These are phyloP conservation scores for Hyperoplus immaculatus DNA, from an alignment of 2,797 vertebrate species.

Conservation along the genomic window DNA sequence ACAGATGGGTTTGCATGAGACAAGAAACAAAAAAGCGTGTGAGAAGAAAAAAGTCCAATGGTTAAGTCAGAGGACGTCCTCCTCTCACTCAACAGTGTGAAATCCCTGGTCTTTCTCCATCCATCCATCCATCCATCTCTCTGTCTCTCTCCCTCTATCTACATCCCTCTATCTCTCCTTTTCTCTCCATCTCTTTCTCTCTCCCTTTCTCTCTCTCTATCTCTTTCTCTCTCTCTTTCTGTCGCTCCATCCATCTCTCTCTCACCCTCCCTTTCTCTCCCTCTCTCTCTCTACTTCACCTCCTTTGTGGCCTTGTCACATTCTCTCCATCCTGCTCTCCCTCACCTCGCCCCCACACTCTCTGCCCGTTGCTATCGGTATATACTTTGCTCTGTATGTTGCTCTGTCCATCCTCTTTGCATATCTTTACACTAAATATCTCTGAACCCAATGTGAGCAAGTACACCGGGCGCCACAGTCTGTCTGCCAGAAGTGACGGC, in stretches of 20 bases:
- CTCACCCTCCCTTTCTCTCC: conserved; percentile 17
- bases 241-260: conserved; percentile 41
- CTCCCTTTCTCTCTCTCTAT: conserved; percentile 15
- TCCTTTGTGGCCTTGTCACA: conserved; percentile 71
- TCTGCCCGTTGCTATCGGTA: conserved; percentile 16
- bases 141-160: background rate
- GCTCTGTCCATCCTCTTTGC: conserved; percentile 47
- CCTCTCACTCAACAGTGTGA: conserved; percentile 38
- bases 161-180: background rate
- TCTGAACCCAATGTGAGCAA: conserved; percentile 43
- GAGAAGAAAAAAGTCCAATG: conserved; percentile 26
- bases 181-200: background rate
- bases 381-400: no score
- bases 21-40: conserved; percentile 37
- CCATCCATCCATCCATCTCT: no score
- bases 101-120: conserved; percentile 14
- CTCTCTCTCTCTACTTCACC: conserved; percentile 55
- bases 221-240: conserved; percentile 29
- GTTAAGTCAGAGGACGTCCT: conserved; percentile 38
- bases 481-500: conserved; percentile 37
- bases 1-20: conserved; percentile 6
- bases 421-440: conserved; percentile 48
- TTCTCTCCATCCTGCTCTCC: conserved; percentile 58
- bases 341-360: conserved; percentile 72
- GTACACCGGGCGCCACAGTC: conserved; percentile 16